These are phyloP conservation scores for Dicentrarchus labrax DNA, from an alignment of 2,113 vertebrate species.

Conservation along the genomic window DNA sequence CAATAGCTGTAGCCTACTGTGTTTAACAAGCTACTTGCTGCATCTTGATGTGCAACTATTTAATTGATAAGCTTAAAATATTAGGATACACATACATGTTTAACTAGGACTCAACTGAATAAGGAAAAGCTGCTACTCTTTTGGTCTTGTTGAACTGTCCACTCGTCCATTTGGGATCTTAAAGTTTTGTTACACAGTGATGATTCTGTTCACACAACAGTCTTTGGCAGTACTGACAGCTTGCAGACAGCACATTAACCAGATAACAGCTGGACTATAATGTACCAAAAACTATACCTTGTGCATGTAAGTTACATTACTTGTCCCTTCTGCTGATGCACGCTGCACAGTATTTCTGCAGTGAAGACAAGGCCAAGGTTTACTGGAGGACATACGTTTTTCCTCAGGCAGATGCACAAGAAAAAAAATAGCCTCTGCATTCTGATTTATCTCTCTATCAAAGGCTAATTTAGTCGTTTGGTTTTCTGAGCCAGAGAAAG, in stretches of 20 bases:
- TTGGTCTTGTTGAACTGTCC: too few relatives aligned
- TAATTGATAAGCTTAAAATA: not conserved
- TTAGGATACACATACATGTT: not conserved
- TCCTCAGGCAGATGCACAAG: conserved; percentile 4
- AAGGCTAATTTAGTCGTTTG: conserved; percentile 53
- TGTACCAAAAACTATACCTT: too few relatives aligned
- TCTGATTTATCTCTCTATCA: conserved; percentile 41
- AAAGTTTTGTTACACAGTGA: too few relatives aligned
- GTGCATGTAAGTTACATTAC: too few relatives aligned
- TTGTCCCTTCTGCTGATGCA: not conserved
- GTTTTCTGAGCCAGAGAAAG: conserved; percentile 38
- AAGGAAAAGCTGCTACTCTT: not conserved
- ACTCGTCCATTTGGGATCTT: too few relatives aligned
- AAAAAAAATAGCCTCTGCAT: not conserved
- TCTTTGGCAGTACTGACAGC: too few relatives aligned
- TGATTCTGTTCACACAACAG: too few relatives aligned
- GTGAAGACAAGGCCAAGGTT: conserved; percentile 16
- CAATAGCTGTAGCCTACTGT: not conserved
- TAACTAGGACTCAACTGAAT: not conserved
- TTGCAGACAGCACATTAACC: too few relatives aligned
- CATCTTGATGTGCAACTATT: not conserved
- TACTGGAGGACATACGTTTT: not conserved
- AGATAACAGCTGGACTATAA: too few relatives aligned
- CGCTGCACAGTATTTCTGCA: not conserved
- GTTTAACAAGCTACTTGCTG: not conserved